Evolutionary conservation across 2,888 invertebrate species (phyloP).

Genomic region (Drosophila picticornis): DNA sequence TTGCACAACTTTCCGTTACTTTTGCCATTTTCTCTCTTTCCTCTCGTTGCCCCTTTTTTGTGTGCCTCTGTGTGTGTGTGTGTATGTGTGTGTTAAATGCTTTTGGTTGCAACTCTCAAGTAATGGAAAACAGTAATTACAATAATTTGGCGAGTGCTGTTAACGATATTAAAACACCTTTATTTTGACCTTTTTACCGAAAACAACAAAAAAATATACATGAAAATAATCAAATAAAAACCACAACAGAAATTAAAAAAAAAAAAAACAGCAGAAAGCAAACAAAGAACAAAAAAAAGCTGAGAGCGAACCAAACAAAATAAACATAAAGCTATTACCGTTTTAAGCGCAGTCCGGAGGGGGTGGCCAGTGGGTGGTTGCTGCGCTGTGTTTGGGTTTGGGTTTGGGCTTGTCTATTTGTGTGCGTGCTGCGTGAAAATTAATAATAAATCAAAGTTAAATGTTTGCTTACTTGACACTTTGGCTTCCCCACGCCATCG

Average conservation of each 20-base stretch:
- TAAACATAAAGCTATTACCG: constrained; percentile 57
- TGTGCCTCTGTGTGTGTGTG: background rate
- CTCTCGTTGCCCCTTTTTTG: constrained; percentile 45
- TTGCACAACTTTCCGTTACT: constrained; percentile 73
- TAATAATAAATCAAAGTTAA: constrained; percentile 79
- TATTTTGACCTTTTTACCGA: constrained; percentile 28
- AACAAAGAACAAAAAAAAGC: constrained; percentile 18
- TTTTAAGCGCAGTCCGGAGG: constrained; percentile 23
- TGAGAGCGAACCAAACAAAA: constrained; percentile 33
- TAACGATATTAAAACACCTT: constrained; percentile 29
- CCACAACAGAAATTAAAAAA: background rate
- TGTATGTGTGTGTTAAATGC: constrained; percentile 24
- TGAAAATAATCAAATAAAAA: background rate
- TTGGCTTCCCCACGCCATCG: constrained; percentile 44
- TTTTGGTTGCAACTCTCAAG: constrained; percentile 45
- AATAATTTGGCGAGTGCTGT: constrained; percentile 59
- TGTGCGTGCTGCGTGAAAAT: constrained; percentile 68
- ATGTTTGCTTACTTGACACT: constrained; percentile 79
- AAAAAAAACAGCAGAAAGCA: background rate
- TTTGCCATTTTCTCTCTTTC: constrained; percentile 51
- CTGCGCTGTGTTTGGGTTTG: constrained; percentile 13
- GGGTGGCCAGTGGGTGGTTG: background rate
- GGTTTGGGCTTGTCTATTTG: constrained; percentile 27
- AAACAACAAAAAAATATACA: background rate
- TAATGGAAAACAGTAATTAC: constrained; percentile 80